A percentile compares a stretch with the other conserved stretches of the same genome.
Conservation (phyloP, 2,113 vertebrate species). For the Cacatua alba region DNA sequence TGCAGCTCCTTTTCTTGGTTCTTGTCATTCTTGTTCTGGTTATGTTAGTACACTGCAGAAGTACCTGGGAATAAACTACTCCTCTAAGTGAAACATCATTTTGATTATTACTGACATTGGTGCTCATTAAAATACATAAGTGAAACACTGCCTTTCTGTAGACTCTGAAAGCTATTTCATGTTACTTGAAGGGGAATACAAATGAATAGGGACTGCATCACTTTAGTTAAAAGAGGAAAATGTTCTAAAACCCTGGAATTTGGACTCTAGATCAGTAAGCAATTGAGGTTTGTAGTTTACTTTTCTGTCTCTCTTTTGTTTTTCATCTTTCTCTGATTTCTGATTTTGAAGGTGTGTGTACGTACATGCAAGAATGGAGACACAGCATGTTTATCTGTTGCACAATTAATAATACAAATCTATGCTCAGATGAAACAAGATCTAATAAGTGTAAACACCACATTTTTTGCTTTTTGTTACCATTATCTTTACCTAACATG, state of each 20-base stretch:
- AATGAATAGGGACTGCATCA: constrained; percentile 80
- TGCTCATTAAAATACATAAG: constrained; percentile 90
- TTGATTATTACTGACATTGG: constrained; percentile 83
- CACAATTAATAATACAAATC: constrained; percentile 18
- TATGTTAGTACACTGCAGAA: constrained; percentile 47
- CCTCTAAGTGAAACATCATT: constrained; percentile 77
- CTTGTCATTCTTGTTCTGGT: constrained; percentile 32
- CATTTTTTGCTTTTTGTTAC: background rate
- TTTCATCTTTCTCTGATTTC: constrained; percentile 30
- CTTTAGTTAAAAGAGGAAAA: constrained; percentile 67
- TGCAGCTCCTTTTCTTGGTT: background rate
- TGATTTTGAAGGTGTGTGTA: constrained; percentile 15
- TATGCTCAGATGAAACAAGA: constrained; percentile 3
- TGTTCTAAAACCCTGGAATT: constrained; percentile 47
- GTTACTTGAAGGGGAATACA: constrained; percentile 82
- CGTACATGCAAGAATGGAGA: background rate
- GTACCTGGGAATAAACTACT: constrained; percentile 74
- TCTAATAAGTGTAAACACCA: constrained; percentile 28
- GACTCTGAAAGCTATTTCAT: constrained; percentile 86
- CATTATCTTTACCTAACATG: background rate
- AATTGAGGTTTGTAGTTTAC: background rate
- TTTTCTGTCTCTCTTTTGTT: constrained; percentile 28
- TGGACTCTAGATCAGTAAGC: constrained; percentile 47
- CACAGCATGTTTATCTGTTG: background rate
- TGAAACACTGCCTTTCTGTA: constrained; percentile 82